Evolutionary conservation across 2,888 invertebrate genomes (phyloP), one percentile per base, ranked within the genome.

Genomic region (Cataglyphis rosenhaueri): DNA sequence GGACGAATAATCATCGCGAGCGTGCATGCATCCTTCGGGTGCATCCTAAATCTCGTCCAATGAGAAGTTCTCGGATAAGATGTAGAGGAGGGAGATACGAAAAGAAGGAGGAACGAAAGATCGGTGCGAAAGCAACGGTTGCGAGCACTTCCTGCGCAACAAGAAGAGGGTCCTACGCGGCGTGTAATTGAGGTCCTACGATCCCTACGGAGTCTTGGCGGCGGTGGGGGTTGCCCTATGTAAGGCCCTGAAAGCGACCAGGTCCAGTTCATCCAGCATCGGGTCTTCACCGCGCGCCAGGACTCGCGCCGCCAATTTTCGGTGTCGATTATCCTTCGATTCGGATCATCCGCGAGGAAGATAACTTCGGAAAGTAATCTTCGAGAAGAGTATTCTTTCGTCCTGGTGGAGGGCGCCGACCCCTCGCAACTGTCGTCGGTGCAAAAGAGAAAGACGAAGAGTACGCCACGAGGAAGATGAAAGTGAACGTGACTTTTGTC

Each of bases 191-290:
- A 92, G 93, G 92, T 94, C 93, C 93, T 93, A 92, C 87, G 90
- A 92, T 89, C 91, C 92, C 91, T 90, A 90, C 90, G 83, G 86
- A 84, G 83, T 52, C n/a, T n/a, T 52, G 62, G 74, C 84, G 73
- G 85, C 93, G 93, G 94, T 94, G 94, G 94, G 94, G 94, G 91
- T 76, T 87, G 94, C 93, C 94, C 94, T 94, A 94, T 94, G 94
- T 94, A 94, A 94, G 9, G 93, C 94, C 94, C 94, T 94, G 93
- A 92, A 91, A 91, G 92, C 89, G 89, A 87, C 92, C 89, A 91
- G 94, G 94, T 94, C 93, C 94, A 94, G 93, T 91, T 92, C 94
- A 94, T 94, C 94, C 94, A 94, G 94, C 94, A 93, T 94, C 94
- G 92, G 91, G 92, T 93, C 44, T 52, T n/a, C 92, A 92, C 91